Conservation (phyloP, 1,140 invertebrate genomes). For the Drosophila malerkotliana region DNA sequence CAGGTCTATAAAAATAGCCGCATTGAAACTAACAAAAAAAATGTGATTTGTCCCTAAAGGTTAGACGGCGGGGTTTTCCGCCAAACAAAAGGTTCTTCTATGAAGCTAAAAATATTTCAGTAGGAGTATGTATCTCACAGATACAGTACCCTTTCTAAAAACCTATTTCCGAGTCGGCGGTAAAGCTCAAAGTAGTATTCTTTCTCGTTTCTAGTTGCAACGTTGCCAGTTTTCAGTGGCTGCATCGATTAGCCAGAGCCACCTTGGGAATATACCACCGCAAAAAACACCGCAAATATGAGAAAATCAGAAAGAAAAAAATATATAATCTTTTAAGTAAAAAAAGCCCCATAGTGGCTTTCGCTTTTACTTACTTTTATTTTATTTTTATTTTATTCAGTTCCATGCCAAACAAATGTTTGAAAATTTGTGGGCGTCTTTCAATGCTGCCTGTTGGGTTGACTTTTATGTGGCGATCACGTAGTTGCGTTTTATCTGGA, state of each 20-base stretch:
- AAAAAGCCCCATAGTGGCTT: constrained; percentile 38
- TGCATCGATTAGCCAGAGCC: constrained; percentile 68
- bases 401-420: constrained; percentile 58
- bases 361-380: constrained; percentile 59
- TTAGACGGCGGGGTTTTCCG: neutral
- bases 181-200: neutral
- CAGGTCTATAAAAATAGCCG: constrained; percentile 45
- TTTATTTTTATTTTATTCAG: constrained; percentile 23
- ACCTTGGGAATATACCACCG: constrained; percentile 62
- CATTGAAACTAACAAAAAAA: constrained; percentile 38
- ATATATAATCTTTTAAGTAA: neutral
- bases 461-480: constrained; percentile 69
- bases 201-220: constrained; percentile 28
- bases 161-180: constrained; percentile 5
- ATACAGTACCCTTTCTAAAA: too few species aligned
- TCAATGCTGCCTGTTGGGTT: constrained; percentile 47
- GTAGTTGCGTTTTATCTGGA: constrained; percentile 72
- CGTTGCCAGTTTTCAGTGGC: constrained; percentile 63
- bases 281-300: constrained; percentile 58
- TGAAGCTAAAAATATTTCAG: neutral
- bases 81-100: neutral
- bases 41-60: constrained; percentile 40
- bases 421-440: constrained; percentile 66
- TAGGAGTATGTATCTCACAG: too few species aligned
- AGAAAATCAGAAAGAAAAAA: constrained; percentile 33